Conservation (phyloP, 2,113 vertebrate genomes). For the Triplophysa siluroides region DNA sequence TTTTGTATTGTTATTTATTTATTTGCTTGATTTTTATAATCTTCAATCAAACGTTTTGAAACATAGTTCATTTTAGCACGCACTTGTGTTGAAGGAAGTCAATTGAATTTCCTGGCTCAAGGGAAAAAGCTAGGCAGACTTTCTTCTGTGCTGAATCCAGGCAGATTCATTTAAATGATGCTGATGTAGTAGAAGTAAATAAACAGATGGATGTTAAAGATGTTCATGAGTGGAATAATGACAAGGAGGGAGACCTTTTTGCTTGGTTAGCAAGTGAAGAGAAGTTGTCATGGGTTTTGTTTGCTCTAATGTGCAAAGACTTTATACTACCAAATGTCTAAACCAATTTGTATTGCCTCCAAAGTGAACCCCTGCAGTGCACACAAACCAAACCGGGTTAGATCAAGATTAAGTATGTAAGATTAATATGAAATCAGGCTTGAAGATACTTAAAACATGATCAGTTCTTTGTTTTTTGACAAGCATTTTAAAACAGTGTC, state of each 20-base stretch:
- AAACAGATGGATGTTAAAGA: constrained; percentile 51
- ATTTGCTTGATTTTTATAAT: constrained; percentile 22
- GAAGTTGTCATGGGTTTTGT: constrained; percentile 31
- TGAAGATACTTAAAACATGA: background rate
- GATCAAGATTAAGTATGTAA: constrained; percentile 15
- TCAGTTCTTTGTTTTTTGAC: background rate
- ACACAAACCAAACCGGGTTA: background rate
- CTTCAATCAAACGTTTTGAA: constrained; percentile 12
- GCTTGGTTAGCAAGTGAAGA: constrained; percentile 34
- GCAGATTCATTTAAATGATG: constrained; percentile 39
- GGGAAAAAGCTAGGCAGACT: constrained; percentile 42
- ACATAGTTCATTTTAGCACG: constrained; percentile 46
- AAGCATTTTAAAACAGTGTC: background rate
- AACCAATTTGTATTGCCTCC: constrained; percentile 21
- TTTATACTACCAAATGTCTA: constrained; percentile 32
- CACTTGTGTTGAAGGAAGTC: constrained; percentile 40
- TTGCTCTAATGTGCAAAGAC: constrained; percentile 34
- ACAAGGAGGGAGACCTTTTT: constrained; percentile 28
- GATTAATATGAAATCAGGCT: background rate
- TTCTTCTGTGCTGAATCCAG: constrained; percentile 30
- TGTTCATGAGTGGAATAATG: constrained; percentile 46
- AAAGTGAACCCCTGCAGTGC: constrained; percentile 6
- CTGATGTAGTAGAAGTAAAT: constrained; percentile 38
- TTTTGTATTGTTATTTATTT: constrained; percentile 17
- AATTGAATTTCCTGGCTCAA: constrained; percentile 44